Conservation (phyloP, 2,888 invertebrate genomes). For the Drosophila rubida region DNA sequence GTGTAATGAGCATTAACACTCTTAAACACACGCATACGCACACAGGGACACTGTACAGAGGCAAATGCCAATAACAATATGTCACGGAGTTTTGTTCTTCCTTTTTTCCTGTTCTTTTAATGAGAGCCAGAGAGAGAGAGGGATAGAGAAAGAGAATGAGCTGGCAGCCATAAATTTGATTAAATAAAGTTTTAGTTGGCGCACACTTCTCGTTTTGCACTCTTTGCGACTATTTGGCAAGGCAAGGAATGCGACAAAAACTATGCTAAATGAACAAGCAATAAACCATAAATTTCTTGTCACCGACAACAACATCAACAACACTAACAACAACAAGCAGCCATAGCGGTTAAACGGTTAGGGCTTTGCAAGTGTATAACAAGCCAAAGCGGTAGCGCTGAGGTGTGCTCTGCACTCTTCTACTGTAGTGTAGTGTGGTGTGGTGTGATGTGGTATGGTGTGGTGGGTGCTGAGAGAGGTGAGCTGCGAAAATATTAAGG, state of each 20-base stretch:
- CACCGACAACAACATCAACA: slow-evolving; percentile 44
- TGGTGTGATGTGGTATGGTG: slow-evolving; percentile 1
- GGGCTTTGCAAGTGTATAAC: slow-evolving; percentile 50
- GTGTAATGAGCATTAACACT: slow-evolving; percentile 48
- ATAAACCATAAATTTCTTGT: slow-evolving; percentile 80
- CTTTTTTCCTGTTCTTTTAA: slow-evolving; percentile 17
- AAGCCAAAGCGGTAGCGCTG: slow-evolving; percentile 12
- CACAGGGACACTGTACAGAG: slow-evolving; percentile 16
- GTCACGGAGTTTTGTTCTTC: slow-evolving; percentile 52
- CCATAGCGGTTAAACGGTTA: slow-evolving; percentile 58
- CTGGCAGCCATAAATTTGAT: slow-evolving; percentile 76
- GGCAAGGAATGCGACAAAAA: slow-evolving; percentile 77
- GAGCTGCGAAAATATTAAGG: slow-evolving; percentile 37
- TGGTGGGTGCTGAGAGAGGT: slow-evolving; percentile 18
- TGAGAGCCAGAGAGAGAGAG: neutral
- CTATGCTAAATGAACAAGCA: slow-evolving; percentile 78
- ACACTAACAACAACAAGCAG: slow-evolving; percentile 28
- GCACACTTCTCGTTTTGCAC: slow-evolving; percentile 16
- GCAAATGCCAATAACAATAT: slow-evolving; percentile 69
- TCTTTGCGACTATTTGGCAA: slow-evolving; percentile 48
- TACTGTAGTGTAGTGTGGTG: slow-evolving; percentile 1
- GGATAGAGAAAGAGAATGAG: too few species aligned
- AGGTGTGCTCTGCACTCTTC: neutral
- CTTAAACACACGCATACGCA: slow-evolving; percentile 15
- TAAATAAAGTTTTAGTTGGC: slow-evolving; percentile 77